These are phyloP conservation scores for Pipistrellus nathusii DNA, from an alignment of 2,797 vertebrate genomes.

Conservation along the genomic window DNA sequence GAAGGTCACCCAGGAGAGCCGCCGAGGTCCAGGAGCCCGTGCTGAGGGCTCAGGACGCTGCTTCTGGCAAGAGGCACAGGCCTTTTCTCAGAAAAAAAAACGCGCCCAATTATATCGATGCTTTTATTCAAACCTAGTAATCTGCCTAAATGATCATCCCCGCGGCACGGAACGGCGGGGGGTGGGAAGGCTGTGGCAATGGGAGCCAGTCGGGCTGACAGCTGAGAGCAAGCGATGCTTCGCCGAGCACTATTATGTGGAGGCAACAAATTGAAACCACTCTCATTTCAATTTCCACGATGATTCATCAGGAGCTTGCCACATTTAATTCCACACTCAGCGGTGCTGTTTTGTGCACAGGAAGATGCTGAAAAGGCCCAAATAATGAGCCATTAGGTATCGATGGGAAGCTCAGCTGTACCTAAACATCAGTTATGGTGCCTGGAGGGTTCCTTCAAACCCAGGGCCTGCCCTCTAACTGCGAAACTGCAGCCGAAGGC, in stretches of 20 bases:
- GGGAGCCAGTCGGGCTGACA: neutral
- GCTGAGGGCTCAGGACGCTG: neutral
- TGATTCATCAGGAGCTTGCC: constrained; percentile 34
- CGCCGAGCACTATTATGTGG: neutral
- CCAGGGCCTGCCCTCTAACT: neutral
- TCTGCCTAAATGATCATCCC: neutral
- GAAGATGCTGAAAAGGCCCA: constrained; percentile 44
- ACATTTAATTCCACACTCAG: constrained; percentile 52
- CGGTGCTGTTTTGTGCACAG: neutral
- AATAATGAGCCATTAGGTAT: neutral
- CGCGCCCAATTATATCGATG: neutral
- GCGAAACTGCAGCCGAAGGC: too few species aligned
- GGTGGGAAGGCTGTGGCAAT: neutral
- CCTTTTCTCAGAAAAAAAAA: neutral
- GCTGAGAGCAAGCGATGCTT: neutral
- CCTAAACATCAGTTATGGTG: neutral
- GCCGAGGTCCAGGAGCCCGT: neutral
- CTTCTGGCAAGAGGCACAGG: neutral
- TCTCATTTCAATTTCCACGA: constrained; percentile 54
- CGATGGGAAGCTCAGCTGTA: neutral
- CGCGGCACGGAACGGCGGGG: accelerated
- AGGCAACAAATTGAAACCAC: constrained; percentile 58
- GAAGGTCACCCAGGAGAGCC: too few species aligned
- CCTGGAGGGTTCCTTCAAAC: neutral
- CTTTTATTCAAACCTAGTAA: neutral